Conservation (phyloP, 1,140 invertebrate genomes). For the Nomia melanderi region DNA sequence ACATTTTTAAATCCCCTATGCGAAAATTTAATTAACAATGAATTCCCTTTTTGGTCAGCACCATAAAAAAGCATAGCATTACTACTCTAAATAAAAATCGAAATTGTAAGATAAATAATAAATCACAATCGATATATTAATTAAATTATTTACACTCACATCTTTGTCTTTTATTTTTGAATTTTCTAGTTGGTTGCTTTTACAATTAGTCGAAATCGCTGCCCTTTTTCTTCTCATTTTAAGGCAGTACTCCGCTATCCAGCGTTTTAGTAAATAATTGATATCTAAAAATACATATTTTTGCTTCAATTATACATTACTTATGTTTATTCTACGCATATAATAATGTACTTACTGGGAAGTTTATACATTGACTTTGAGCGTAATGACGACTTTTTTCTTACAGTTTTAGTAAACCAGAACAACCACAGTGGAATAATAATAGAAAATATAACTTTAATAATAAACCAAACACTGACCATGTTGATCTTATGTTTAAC, state of each 20-base stretch:
- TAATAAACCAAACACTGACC: constrained; percentile 3
- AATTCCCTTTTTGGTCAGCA: constrained; percentile 75
- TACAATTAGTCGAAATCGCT: not conserved
- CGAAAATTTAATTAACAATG: constrained; percentile 76
- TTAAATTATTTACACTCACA: constrained; percentile 13
- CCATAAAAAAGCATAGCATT: constrained; percentile 75
- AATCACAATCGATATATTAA: not conserved
- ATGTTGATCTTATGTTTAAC: constrained; percentile 10
- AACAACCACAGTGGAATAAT: constrained; percentile 26
- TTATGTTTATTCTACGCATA: not conserved
- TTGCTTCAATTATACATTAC: not conserved
- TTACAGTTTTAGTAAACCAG: constrained; percentile 16
- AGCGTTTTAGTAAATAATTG: constrained; percentile 35
- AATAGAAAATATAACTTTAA: constrained; percentile 17
- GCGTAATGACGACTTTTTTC: constrained; percentile 7
- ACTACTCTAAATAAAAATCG: constrained; percentile 63
- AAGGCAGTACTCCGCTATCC: constrained; percentile 39
- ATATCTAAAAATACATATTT: constrained; percentile 20
- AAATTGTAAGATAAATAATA: not conserved
- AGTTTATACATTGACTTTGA: not conserved
- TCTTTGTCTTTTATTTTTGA: constrained; percentile 38
- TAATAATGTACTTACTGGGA: constrained; percentile 22
- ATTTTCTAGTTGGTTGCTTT: not conserved
- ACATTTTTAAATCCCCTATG: constrained; percentile 70
- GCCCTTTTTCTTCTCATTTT: not conserved